Conservation (phyloP, 2,113 vertebrate species). For the Cyrtonyx montezumae region DNA sequence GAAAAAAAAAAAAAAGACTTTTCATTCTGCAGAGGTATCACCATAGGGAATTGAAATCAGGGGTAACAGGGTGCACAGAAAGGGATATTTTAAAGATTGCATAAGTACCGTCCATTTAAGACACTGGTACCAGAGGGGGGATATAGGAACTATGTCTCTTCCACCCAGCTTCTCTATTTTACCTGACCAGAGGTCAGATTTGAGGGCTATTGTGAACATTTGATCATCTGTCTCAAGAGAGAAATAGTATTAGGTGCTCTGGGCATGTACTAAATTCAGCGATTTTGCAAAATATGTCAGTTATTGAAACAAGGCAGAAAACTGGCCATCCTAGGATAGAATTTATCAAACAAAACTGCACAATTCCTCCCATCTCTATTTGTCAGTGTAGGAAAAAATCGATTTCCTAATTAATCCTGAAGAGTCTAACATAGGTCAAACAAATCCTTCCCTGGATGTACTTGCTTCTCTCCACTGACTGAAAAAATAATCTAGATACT, state of each 20-base stretch:
- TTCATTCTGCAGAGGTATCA: background rate
- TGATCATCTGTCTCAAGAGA: background rate
- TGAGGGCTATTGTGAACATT: fast-evolving
- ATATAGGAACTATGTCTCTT: background rate
- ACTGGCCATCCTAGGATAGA: background rate
- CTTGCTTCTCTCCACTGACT: background rate
- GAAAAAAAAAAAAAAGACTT: background rate
- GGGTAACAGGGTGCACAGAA: background rate
- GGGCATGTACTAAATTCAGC: background rate
- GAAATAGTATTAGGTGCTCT: background rate
- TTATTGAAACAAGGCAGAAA: background rate
- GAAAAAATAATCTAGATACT: background rate
- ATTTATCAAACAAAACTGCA: background rate
- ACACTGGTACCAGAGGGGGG: background rate
- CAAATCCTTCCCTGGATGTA: background rate
- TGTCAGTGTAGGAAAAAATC: background rate
- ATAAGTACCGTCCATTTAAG: background rate
- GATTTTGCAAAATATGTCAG: background rate
- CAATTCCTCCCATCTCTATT: background rate
- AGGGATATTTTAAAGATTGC: background rate
- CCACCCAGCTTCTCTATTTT: background rate
- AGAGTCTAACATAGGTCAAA: background rate
- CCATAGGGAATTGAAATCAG: background rate
- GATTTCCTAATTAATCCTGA: background rate
- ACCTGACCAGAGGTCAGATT: background rate